A percentile compares a stretch with the other conserved stretches of the same genome.
Evolutionary conservation across 2,888 invertebrate species (phyloP).

Genomic region (Tethea ocularis): DNA sequence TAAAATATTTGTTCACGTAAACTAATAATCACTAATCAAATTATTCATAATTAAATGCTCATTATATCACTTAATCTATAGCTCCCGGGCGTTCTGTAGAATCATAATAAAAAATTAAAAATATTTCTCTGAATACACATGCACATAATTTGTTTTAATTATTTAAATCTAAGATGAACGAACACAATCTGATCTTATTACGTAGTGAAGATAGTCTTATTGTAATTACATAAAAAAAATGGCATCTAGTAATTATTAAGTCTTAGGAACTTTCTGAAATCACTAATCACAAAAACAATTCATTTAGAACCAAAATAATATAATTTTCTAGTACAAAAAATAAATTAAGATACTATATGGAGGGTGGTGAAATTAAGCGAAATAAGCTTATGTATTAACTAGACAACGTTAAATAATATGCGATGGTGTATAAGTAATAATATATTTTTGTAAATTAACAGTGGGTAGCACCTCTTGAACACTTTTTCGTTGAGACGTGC

Average conservation of each 20-base stretch:
- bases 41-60: constrained; percentile 31
- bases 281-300: constrained; percentile 58
- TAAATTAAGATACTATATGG: constrained; percentile 22
- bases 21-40: constrained; percentile 14
- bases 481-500: constrained; percentile 33
- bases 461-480: constrained; percentile 54
- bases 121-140: constrained; percentile 25
- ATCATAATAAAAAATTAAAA: constrained; percentile 24
- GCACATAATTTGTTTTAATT: constrained; percentile 37
- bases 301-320: constrained; percentile 27
- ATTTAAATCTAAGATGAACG: constrained; percentile 40
- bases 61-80: constrained; percentile 26
- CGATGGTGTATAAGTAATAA: constrained; percentile 28
- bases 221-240: constrained; percentile 54
- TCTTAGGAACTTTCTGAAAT: constrained; percentile 76
- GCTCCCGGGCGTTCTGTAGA: constrained; percentile 35
- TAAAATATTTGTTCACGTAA: constrained; percentile 22
- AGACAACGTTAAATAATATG: constrained; percentile 24
- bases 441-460: constrained; percentile 27
- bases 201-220: constrained; percentile 49
- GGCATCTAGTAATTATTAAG: constrained; percentile 73
- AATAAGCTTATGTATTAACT: constrained; percentile 20
- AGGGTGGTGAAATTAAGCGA: constrained; percentile 12
- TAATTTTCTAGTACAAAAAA: constrained; percentile 11
- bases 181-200: constrained; percentile 58